A percentile compares a stretch with the other conserved stretches of the same genome.
These are phyloP conservation scores for Calephelis nemesis DNA, from an alignment of 1,140 invertebrate genomes.

Conservation along the genomic window DNA sequence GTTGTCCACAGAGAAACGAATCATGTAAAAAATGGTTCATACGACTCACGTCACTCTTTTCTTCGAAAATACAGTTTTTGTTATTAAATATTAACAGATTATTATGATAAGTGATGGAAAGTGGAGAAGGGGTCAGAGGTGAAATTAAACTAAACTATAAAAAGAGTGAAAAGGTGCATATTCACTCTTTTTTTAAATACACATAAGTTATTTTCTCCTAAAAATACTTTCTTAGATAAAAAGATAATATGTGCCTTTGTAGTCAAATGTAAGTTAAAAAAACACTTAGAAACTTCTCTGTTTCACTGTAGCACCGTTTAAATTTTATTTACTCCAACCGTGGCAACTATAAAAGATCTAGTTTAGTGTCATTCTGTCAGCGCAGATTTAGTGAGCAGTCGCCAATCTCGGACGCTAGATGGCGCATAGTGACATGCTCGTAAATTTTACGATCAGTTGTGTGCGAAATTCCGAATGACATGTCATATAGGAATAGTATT, in stretches of 20 bases:
- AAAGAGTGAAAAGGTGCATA: neutral
- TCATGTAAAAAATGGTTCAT: no score
- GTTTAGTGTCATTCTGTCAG: conserved; percentile 36
- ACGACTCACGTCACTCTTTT: no score
- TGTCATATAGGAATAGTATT: conserved; percentile 10
- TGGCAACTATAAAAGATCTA: conserved; percentile 48
- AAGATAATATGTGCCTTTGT: no score
- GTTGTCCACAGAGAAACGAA: no score
- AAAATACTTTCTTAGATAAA: no score
- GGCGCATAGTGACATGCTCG: conserved; percentile 40
- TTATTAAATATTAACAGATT: no score
- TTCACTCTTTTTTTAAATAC: no score
- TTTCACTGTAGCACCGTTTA: conserved; percentile 41
- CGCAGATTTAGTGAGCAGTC: conserved; percentile 36
- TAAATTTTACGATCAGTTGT: conserved; percentile 40
- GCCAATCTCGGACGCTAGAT: conserved; percentile 54
- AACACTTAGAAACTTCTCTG: neutral
- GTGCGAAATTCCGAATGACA: conserved; percentile 25
- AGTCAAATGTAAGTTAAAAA: no score
- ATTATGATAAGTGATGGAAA: neutral
- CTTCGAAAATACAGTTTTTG: no score
- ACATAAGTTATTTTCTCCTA: no score
- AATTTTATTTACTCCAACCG: conserved; percentile 60
- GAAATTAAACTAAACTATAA: neutral
- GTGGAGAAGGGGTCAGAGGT: no score